A percentile compares a stretch with the other conserved stretches of the same genome.
phyloP scores from a whole-genome alignment of 2,888 invertebrate species.

The Limnephilus lunatus region DNA sequence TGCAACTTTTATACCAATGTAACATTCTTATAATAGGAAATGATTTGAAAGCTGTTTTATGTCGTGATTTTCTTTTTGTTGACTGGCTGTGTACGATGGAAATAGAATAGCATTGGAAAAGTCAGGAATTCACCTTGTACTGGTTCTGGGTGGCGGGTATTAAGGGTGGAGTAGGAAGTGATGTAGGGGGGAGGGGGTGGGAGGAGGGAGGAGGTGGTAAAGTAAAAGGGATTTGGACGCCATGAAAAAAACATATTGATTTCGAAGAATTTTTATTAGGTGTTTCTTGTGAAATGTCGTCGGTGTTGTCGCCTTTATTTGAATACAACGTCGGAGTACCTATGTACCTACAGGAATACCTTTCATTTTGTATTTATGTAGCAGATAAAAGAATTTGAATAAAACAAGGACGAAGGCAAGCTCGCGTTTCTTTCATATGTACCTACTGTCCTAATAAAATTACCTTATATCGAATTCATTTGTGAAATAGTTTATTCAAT shows the following conservation, averaged over 20 bases:
- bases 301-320: slow-evolving; percentile 9
- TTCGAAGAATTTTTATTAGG: slow-evolving; percentile 79
- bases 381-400: not conserved
- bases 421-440: not conserved
- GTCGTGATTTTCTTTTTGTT: not conserved
- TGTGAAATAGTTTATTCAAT: too few species aligned
- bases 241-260: slow-evolving; percentile 76
- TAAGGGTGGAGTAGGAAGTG: not conserved
- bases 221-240: slow-evolving; percentile 63
- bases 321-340: not conserved
- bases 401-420: not conserved
- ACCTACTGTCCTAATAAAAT: not conserved
- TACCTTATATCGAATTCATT: not conserved
- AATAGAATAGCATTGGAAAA: not conserved
- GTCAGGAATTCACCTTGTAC: slow-evolving; percentile 61
- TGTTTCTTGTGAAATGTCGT: slow-evolving; percentile 37
- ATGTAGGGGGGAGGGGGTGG: slow-evolving; percentile 57
- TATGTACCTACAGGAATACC: not conserved
- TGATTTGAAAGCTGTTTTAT: not conserved
- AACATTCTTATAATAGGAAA: not conserved
- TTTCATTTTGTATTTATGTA: not conserved
- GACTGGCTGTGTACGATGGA: not conserved
- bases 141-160: slow-evolving; percentile 7
- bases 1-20: too few species aligned
- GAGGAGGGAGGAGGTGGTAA: slow-evolving; percentile 51